Conservation (phyloP, 2,888 invertebrate species). For the Tachina grossa region DNA sequence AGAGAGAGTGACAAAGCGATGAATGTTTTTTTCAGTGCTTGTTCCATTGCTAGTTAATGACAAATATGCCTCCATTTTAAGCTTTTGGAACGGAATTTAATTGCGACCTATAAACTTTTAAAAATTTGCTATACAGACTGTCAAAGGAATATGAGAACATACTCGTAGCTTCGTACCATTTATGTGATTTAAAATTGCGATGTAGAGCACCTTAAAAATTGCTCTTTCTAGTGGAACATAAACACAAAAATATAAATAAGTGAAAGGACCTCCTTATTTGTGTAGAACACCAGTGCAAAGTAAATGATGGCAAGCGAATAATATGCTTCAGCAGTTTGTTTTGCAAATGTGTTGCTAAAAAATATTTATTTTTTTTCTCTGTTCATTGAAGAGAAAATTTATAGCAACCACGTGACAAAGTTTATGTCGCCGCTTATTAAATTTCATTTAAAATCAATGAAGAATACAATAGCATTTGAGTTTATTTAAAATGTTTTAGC, state of each 20-base stretch:
- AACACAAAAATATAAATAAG: slow-evolving; percentile 36
- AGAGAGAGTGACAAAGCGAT: too few species aligned
- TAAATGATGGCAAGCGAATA: slow-evolving; percentile 32
- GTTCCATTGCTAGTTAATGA: too few species aligned
- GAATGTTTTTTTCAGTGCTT: too few species aligned
- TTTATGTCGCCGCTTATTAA: slow-evolving; percentile 75
- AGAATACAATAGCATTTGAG: slow-evolving; percentile 62
- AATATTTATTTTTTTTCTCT: neutral
- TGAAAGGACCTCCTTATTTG: slow-evolving; percentile 67
- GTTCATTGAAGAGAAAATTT: slow-evolving; percentile 68
- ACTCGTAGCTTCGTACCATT: neutral
- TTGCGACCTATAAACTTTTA: too few species aligned
- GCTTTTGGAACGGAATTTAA: too few species aligned
- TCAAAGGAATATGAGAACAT: too few species aligned
- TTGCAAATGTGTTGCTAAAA: slow-evolving; percentile 3
- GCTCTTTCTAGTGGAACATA: neutral
- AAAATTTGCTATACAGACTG: too few species aligned
- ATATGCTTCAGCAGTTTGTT: slow-evolving; percentile 9
- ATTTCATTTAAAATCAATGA: slow-evolving; percentile 71
- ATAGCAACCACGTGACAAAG: slow-evolving; percentile 75
- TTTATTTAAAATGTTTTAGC: slow-evolving; percentile 29
- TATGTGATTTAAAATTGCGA: neutral
- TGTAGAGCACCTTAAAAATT: neutral
- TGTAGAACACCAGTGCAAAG: slow-evolving; percentile 17
- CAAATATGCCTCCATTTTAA: too few species aligned